Evolutionary conservation across 2,113 vertebrate genomes (phyloP).

Genomic region (Cettia cetti): DNA sequence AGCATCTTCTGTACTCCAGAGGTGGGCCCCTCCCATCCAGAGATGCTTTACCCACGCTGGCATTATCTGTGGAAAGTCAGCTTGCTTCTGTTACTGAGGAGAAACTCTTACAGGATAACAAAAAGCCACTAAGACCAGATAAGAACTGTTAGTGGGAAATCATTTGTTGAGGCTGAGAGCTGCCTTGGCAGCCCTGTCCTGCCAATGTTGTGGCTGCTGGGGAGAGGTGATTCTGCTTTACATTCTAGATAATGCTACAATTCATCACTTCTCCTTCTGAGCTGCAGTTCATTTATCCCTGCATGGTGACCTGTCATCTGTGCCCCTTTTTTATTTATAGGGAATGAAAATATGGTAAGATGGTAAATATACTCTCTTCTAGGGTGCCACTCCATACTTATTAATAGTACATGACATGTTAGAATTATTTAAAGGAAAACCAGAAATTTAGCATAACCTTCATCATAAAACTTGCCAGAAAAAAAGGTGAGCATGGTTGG

Average conservation of each 20-base stretch:
- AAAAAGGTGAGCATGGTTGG: background rate
- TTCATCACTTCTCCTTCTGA: background rate
- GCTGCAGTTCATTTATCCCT: background rate
- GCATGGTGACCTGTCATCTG: background rate
- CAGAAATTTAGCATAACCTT: background rate
- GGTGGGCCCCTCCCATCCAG: background rate
- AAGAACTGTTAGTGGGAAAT: background rate
- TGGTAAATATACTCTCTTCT: background rate
- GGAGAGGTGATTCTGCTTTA: background rate
- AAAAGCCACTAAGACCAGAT: background rate
- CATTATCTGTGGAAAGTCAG: background rate
- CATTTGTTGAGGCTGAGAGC: background rate
- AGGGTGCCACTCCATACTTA: background rate
- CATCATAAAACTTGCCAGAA: background rate
- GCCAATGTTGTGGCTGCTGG: fast-evolving
- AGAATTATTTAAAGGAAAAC: background rate
- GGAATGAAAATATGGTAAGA: background rate
- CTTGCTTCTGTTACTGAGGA: background rate
- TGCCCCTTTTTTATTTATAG: background rate
- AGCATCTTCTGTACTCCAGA: fast-evolving
- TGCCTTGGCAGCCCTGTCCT: background rate
- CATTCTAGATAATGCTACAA: background rate
- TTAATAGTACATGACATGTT: background rate
- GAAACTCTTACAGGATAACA: background rate
- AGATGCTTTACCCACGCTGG: background rate